A percentile compares a stretch with the other conserved stretches of the same genome.
These are phyloP conservation scores for Syngnathoides biaculeatus DNA, from an alignment of 2,113 vertebrate genomes.

Conservation along the genomic window DNA sequence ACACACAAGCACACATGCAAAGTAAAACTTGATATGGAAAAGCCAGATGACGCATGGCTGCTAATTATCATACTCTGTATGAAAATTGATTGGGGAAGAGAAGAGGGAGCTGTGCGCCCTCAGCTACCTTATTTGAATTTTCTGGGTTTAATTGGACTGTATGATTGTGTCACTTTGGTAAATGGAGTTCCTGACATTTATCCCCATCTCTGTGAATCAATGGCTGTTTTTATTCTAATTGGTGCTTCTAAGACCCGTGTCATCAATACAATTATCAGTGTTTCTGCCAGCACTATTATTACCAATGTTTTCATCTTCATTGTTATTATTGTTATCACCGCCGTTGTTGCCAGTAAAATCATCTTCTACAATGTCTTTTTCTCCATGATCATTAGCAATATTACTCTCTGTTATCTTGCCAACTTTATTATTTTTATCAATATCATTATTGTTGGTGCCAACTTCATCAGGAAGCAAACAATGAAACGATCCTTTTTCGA, in stretches of 20 bases:
- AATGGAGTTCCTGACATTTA: constrained; percentile 49
- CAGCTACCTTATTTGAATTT: constrained; percentile 54
- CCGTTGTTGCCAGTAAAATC: constrained; percentile 22
- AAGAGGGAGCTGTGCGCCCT: constrained; percentile 37
- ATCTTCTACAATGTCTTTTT: constrained; percentile 35
- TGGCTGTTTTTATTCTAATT: constrained; percentile 62
- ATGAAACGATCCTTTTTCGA: constrained; percentile 28
- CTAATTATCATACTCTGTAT: constrained; percentile 58
- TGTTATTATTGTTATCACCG: constrained; percentile 34
- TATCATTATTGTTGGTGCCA: constrained; percentile 37
- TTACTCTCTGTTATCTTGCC: constrained; percentile 41
- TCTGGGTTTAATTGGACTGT: constrained; percentile 59
- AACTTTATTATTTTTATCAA: constrained; percentile 39
- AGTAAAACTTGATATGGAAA: constrained; percentile 23
- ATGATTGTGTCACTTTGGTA: constrained; percentile 63
- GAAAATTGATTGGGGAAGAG: constrained; percentile 47
- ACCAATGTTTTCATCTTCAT: constrained; percentile 46
- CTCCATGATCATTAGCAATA: constrained; percentile 47
- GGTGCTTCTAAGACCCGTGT: constrained; percentile 41
- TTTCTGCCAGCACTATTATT: constrained; percentile 41
- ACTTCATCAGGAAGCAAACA: constrained; percentile 34
- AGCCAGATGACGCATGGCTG: constrained; percentile 49
- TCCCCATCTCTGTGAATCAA: constrained; percentile 57
- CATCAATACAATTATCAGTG: constrained; percentile 59
- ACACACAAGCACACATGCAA: neutral